Percentiles rank a stretch among this genome's conserved stretches.
Conservation (phyloP, 2,113 vertebrate genomes). For the Microcebus tavaratra region DNA sequence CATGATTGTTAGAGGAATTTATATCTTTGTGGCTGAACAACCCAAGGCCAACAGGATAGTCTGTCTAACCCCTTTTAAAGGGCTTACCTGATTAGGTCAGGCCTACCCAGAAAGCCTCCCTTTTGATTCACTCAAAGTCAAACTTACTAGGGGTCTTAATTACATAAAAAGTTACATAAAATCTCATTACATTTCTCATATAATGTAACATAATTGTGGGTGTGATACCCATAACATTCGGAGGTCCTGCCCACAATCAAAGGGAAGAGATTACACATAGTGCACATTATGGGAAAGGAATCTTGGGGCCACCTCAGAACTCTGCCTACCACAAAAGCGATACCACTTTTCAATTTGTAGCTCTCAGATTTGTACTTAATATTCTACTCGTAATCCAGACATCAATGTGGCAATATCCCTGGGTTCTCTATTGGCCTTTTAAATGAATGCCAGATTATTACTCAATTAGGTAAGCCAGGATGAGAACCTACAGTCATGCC, state of each 20-base stretch:
- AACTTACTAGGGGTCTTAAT: background rate
- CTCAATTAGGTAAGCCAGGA: background rate
- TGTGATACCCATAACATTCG: background rate
- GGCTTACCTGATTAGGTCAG: background rate
- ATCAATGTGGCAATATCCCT: background rate
- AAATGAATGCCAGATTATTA: background rate
- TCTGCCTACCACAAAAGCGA: background rate
- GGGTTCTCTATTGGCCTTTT: background rate
- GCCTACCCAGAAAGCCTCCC: background rate
- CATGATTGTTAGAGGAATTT: background rate
- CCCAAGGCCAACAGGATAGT: background rate
- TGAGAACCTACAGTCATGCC: background rate
- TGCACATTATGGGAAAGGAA: background rate
- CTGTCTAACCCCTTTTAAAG: background rate
- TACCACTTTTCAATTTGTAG: background rate
- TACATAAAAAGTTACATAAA: background rate
- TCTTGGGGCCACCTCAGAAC: background rate
- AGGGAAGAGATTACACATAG: background rate
- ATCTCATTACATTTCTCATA: background rate
- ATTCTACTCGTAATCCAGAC: background rate
- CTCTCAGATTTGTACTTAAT: background rate
- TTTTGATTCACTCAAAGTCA: slow-evolving; percentile 16
- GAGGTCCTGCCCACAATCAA: background rate
- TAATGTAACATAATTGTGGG: background rate
- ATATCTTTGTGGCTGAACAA: background rate